Conservation (phyloP, 2,888 invertebrate genomes). For the Exocentrus adspersus region DNA sequence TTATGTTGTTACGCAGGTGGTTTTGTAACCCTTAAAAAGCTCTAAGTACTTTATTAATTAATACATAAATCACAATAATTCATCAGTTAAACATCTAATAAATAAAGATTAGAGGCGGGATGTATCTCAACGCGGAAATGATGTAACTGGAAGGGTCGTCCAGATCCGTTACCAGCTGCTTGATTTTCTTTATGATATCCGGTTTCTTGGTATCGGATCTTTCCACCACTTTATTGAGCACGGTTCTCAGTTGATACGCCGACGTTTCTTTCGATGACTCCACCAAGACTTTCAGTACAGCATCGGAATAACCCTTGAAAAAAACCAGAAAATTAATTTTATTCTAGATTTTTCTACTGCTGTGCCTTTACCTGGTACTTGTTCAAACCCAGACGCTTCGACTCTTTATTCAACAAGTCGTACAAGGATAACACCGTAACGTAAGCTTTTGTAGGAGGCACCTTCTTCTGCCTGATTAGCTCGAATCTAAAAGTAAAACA, state of each 20-base stretch:
- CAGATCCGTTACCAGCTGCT: conserved; percentile 68
- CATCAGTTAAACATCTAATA: conserved; percentile 33
- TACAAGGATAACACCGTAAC: conserved; percentile 71
- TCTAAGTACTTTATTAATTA: neutral
- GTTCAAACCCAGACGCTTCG: conserved; percentile 71
- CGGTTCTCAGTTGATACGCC: conserved; percentile 68
- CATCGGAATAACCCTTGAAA: conserved; percentile 71
- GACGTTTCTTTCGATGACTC: conserved; percentile 70
- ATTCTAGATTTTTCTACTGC: no score
- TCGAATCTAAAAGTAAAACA: conserved; percentile 30
- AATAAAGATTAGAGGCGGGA: conserved; percentile 67
- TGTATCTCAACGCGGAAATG: conserved; percentile 68
- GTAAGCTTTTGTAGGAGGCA: conserved; percentile 69
- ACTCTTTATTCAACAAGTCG: conserved; percentile 73
- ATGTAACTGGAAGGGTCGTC: conserved; percentile 68
- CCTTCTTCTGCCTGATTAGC: conserved; percentile 63
- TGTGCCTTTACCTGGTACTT: conserved; percentile 68
- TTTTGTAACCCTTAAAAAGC: no score
- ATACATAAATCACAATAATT: neutral
- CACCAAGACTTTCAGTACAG: conserved; percentile 67
- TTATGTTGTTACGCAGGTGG: conserved; percentile 6
- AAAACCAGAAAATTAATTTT: conserved; percentile 22
- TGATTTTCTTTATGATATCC: conserved; percentile 69
- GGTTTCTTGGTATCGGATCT: conserved; percentile 69
- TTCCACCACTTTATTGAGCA: conserved; percentile 69